Base-by-base conservation (phyloP, 2,797 vertebrate genomes). In the Tachyglossus aculeatus region DNA sequence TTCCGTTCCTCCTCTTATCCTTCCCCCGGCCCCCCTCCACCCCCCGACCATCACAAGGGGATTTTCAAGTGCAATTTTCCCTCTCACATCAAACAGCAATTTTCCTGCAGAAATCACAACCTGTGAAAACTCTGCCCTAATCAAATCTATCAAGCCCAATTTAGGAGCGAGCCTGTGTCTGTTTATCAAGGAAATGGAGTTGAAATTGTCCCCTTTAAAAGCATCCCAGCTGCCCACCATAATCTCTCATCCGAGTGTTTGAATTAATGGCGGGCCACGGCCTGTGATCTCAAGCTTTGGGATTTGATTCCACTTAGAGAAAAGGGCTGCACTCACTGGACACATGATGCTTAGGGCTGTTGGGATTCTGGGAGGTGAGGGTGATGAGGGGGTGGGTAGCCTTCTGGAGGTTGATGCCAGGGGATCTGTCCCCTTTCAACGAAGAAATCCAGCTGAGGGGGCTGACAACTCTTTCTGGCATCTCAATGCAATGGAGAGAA, bases 291-390 rank as follows among this genome's bases (percentile, higher is more conserved):
- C 58, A 77, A 88, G 86, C 80, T 90, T 91, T 88, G 86, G 87
- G 74, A 80, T 90, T 91, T 90, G 89, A 88, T 92, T 89, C 88
- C 72, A 74, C 88, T 88, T 86, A 71, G 74, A 88, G 82, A 81
- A 92, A 92, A 93, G 92, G 91, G 90, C 89, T 85, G 25, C 90
- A 82, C 93, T 93, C 93, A 90, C 82, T 83, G 75, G 68, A 18
- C 66, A 81, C 25, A 7, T 37, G 37, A 82, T 86, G 79, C 83
- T 87, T 81, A 74, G 74, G 76, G 88, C 86, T 84, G 63, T 78
- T 73, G 51, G 82, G 64, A 59, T 77, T 75, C 3, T 66, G 58
- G 45, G 44, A 56, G 74, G 73, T 80, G 71, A 80, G 59, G 71
- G 78, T 80, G 77, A 27, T 9, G 43, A 78, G 72, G 24, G 55